phyloP scores from a whole-genome alignment of 2,888 invertebrate genomes.

The Sminthurinus aureus region DNA sequence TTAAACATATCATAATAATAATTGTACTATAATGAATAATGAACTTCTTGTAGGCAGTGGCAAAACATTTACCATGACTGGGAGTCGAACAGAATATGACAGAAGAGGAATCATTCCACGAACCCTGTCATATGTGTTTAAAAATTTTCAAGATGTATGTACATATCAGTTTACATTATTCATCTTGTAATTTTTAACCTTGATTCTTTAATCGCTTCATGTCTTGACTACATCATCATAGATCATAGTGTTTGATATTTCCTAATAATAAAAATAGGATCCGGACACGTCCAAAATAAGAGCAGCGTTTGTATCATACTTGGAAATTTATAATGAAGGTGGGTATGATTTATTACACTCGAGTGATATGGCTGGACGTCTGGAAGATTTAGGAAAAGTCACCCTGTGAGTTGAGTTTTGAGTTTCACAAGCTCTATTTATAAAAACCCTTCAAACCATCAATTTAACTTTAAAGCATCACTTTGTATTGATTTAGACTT shows the following conservation, averaged over 20 bases:
- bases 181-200: neutral
- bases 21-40: slow-evolving; percentile 4
- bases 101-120: slow-evolving; percentile 67
- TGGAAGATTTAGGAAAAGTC: slow-evolving; percentile 64
- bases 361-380: slow-evolving; percentile 62
- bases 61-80: slow-evolving; percentile 68
- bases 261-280: slow-evolving; percentile 18
- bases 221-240: neutral
- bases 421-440: too few relatives aligned
- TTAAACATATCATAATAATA: slow-evolving; percentile 7
- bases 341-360: slow-evolving; percentile 67
- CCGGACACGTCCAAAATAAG: slow-evolving; percentile 41
- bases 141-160: slow-evolving; percentile 63
- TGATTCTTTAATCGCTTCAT: neutral
- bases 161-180: neutral
- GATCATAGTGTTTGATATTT: neutral
- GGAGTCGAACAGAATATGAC: slow-evolving; percentile 64
- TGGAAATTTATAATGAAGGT: slow-evolving; percentile 69
- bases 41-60: slow-evolving; percentile 67
- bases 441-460: too few relatives aligned
- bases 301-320: slow-evolving; percentile 65
- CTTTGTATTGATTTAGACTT: slow-evolving; percentile 62
- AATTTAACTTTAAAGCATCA: too few relatives aligned
- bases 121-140: slow-evolving; percentile 66
- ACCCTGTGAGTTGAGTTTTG: too few relatives aligned